These are phyloP conservation scores for Procambarus clarkii DNA, from an alignment of 1,140 invertebrate species.

Conservation along the genomic window DNA sequence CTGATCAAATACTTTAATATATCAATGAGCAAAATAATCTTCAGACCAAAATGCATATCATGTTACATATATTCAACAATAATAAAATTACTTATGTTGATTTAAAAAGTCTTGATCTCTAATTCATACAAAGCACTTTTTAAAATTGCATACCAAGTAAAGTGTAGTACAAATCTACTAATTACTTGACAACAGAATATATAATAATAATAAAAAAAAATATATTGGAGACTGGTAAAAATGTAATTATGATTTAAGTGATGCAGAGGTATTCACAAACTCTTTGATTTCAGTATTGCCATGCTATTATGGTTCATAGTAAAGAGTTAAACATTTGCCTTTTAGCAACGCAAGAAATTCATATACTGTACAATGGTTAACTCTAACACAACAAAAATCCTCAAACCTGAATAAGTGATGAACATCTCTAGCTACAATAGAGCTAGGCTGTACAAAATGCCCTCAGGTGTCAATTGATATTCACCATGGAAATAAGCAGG, in stretches of 20 bases:
- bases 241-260: background rate
- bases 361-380: too few species aligned
- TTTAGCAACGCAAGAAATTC: too few species aligned
- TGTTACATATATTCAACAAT: too few species aligned
- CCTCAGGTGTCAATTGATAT: conserved; percentile 7
- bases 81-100: too few species aligned
- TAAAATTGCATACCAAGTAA: background rate
- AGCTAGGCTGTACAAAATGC: conserved; percentile 37
- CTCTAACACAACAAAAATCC: background rate
- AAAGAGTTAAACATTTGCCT: too few species aligned
- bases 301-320: background rate
- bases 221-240: conserved; percentile 22
- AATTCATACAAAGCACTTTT: too few species aligned
- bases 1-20: too few species aligned
- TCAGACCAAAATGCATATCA: too few species aligned
- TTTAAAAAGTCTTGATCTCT: too few species aligned
- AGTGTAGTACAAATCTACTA: conserved; percentile 7
- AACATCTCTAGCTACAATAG: background rate
- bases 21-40: too few species aligned
- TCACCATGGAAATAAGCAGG: conserved; percentile 6
- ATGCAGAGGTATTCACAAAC: background rate
- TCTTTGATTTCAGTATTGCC: background rate
- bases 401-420: background rate
- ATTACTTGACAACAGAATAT: background rate
- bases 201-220: background rate